phyloP scores from a whole-genome alignment of 2,888 invertebrate species.

The Leucophora obtusa region DNA sequence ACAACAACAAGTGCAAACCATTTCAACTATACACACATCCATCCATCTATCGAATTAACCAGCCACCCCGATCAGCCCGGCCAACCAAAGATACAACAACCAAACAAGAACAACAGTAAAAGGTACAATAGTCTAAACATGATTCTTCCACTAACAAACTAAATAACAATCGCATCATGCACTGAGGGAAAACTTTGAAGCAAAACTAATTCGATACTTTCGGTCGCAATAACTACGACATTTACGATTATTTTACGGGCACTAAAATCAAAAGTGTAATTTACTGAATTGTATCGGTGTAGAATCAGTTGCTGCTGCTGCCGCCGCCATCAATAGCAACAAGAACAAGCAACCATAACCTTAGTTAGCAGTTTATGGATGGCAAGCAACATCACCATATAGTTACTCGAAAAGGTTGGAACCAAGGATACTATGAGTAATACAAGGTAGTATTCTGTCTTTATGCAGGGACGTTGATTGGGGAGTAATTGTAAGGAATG shows the following conservation, averaged over 20 bases:
- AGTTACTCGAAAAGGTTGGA: background rate
- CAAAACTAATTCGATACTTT: constrained; percentile 77
- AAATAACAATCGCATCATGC: constrained; percentile 72
- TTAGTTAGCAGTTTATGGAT: constrained; percentile 23
- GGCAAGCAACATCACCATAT: background rate
- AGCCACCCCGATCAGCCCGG: constrained; percentile 32
- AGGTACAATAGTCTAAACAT: constrained; percentile 35
- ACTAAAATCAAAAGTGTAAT: constrained; percentile 79
- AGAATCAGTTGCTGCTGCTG: constrained; percentile 60
- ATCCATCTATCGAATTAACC: constrained; percentile 39
- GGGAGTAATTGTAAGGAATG: constrained; percentile 64
- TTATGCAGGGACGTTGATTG: constrained; percentile 66
- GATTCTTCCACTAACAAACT: constrained; percentile 25
- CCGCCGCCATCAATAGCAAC: constrained; percentile 12
- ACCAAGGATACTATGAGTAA: constrained; percentile 27
- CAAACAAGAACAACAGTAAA: constrained; percentile 68
- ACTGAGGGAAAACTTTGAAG: constrained; percentile 72
- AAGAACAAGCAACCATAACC: constrained; percentile 21
- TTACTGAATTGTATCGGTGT: constrained; percentile 73
- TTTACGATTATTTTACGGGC: constrained; percentile 79
- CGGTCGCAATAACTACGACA: constrained; percentile 78
- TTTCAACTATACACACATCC: constrained; percentile 35
- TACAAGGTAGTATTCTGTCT: constrained; percentile 42
- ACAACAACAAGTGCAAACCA: constrained; percentile 57
- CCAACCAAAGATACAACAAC: constrained; percentile 62